Base-by-base conservation (phyloP, 1,140 invertebrate genomes). In the Drosophila dunni region DNA sequence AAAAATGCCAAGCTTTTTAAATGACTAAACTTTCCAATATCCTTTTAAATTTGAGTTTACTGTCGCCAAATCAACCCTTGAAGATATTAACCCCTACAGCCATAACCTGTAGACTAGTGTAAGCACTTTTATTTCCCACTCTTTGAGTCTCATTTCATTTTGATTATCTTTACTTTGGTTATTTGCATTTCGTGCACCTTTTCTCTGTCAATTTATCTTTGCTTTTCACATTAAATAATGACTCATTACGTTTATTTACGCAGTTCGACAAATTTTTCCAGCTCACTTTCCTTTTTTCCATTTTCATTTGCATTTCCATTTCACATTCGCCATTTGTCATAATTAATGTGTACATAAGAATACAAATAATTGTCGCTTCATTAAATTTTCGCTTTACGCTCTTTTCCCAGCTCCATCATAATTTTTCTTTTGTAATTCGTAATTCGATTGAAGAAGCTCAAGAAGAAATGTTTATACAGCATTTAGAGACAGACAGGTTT, bases 301-400 rank as follows among this genome's bases (percentile, higher is more conserved):
- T 20, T 20, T 20, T 20, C 17, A 20, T 38, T 24, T 15, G 7
- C 15, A 38, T 5, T 46, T 17, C 7, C n/a, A 2, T 20, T n/a
- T 45, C 5, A 36, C 46, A 44, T 24, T 50, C 13, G 6, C 38
- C 20, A 56, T 69, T 56, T 74, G 65, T 60, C 65, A 62, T 69
- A 62, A 74, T 74, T 74, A 69, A 74, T 74, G 65, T 74, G 65
- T 68, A 62, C 65, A 74, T 62, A 69, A 74, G 50, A 62, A 68
- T 68, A 56, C 48, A 73, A 68, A 73, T 68, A 66, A 54, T 69
- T 63, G 50, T 74, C 71, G 71, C 71, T 62, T 74, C 65, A 74
- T 74, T 74, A 50, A 69, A 74, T 74, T 42, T 50, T 61, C 56
- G 56, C 63, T 68, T 53, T 54, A 46, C 40, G 53, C 67, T 36